These are phyloP conservation scores for Delia radicum DNA, from an alignment of 1,140 invertebrate species.

Conservation along the genomic window DNA sequence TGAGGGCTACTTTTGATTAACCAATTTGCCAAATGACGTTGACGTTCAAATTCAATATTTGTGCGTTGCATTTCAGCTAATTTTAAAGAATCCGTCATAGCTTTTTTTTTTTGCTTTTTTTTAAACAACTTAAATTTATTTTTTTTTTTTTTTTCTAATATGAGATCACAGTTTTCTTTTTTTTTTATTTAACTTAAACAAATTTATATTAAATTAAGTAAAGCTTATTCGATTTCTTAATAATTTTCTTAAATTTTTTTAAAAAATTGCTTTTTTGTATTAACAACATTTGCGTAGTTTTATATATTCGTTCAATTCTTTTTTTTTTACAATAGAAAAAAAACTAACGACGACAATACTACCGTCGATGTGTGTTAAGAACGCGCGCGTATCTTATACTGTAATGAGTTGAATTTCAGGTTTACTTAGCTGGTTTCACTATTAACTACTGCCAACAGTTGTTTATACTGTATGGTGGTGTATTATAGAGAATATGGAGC, in stretches of 20 bases:
- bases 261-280: neutral
- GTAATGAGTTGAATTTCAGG: slow-evolving; percentile 20
- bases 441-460: neutral
- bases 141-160: neutral
- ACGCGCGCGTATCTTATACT: slow-evolving; percentile 12
- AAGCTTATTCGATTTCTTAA: neutral
- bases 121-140: neutral
- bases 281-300: neutral
- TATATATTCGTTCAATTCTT: neutral
- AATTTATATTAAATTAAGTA: neutral
- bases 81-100: slow-evolving; percentile 47
- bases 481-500: neutral
- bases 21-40: slow-evolving; percentile 55
- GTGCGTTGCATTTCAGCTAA: slow-evolving; percentile 52
- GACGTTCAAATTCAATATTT: slow-evolving; percentile 54
- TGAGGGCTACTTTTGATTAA: slow-evolving; percentile 53
- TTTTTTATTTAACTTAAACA: neutral
- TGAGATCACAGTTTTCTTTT: slow-evolving; percentile 16
- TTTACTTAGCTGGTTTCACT: neutral
- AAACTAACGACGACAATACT: neutral
- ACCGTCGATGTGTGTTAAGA: neutral
- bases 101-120: neutral
- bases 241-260: neutral
- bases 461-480: neutral
- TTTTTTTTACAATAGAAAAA: neutral